phyloP scores from a whole-genome alignment of 2,797 vertebrate species.

The Remorina albescens region DNA sequence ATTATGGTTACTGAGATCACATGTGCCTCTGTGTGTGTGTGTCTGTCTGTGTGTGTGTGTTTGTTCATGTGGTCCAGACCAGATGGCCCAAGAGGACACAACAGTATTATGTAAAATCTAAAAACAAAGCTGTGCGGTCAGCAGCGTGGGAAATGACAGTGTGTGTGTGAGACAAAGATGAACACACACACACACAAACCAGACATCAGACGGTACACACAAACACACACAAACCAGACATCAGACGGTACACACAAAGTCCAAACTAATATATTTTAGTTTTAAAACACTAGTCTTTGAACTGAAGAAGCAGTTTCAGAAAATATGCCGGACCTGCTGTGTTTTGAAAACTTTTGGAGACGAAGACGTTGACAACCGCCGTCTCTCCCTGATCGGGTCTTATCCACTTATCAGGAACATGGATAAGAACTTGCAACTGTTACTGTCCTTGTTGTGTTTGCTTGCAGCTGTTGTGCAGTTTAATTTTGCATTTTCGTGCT shows the following conservation, averaged over 20 bases:
- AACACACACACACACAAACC: slow-evolving; percentile 7
- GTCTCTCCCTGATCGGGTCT: no score
- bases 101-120: slow-evolving; percentile 61
- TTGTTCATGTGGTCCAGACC: slow-evolving; percentile 49
- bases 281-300: no score
- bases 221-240: neutral
- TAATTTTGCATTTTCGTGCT: no score
- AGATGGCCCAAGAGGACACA: slow-evolving; percentile 56
- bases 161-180: slow-evolving; percentile 28
- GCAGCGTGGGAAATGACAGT: slow-evolving; percentile 64
- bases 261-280: no score
- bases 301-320: no score
- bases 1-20: slow-evolving; percentile 14
- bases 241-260: neutral
- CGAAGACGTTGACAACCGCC: no score
- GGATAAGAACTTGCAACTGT: no score
- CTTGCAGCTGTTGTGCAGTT: no score
- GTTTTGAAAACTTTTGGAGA: no score
- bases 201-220: neutral
- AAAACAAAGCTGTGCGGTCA: slow-evolving; percentile 62
- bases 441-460: no score
- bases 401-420: no score
- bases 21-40: slow-evolving; percentile 20
- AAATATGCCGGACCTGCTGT: no score
- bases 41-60: slow-evolving; percentile 28